phyloP scores from a whole-genome alignment of 1,140 invertebrate genomes.

The Scaptomyza graminum region DNA sequence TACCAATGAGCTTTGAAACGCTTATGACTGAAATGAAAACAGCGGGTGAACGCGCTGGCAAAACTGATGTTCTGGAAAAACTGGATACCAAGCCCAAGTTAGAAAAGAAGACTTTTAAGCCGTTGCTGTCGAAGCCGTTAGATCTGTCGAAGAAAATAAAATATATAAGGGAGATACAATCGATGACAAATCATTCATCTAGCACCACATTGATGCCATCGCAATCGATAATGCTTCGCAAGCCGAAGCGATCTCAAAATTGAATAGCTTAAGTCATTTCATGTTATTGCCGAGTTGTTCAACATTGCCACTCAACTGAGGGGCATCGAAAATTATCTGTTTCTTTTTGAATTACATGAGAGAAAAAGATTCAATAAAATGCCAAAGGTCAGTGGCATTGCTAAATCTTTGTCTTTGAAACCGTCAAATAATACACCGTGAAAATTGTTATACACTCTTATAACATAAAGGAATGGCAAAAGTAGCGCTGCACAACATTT shows the following conservation, averaged over 20 bases:
- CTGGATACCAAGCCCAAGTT: slow-evolving; percentile 12
- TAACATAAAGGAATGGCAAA: background rate
- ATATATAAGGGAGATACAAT: background rate
- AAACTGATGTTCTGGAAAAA: background rate
- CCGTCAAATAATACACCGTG: too few species aligned
- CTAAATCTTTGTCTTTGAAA: too few species aligned
- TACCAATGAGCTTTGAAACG: slow-evolving; percentile 47
- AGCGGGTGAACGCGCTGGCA: background rate
- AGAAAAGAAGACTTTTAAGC: slow-evolving; percentile 33
- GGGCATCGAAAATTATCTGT: background rate
- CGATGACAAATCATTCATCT: background rate
- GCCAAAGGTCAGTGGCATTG: too few species aligned
- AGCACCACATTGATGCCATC: slow-evolving; percentile 31
- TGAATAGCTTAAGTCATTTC: slow-evolving; percentile 8
- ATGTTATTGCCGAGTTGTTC: too few species aligned
- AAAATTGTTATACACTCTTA: too few species aligned
- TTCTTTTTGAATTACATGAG: background rate
- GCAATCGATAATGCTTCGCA: slow-evolving; percentile 1
- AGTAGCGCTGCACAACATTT: slow-evolving; percentile 11
- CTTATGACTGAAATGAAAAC: slow-evolving; percentile 35
- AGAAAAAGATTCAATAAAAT: too few species aligned
- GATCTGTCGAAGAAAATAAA: background rate
- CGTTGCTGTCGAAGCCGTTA: background rate
- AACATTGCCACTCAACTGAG: background rate
- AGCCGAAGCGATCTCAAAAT: slow-evolving; percentile 15